Evolutionary conservation across 1,140 invertebrate species (phyloP), one percentile per base, ranked within the genome.

Genomic region (Pteromalus puparum): DNA sequence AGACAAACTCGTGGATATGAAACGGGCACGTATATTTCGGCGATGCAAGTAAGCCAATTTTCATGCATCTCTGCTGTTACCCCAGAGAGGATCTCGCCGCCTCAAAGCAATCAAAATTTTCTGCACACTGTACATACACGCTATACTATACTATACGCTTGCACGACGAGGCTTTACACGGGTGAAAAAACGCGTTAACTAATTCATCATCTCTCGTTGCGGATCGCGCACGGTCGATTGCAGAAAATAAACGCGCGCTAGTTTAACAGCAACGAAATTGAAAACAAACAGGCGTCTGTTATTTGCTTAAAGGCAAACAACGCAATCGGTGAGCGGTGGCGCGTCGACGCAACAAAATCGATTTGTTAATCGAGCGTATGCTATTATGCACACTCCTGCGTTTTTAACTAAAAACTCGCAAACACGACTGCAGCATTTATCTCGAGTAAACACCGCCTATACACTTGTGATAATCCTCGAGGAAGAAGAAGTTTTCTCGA

Each of bases 11-110:
- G n/a, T n/a, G 24, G 21, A 30, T 42, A 42, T 12, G 15, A 21
- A 61, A 6, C 42, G 74, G 10, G 38, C 38, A 42, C 38, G n/a
- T 26, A 21, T 38, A 46, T 75, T 75, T 75, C 42, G 9, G 38
- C 24, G 34, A 26, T 75, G 10, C 76, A 24, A 65, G 28, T 78
- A 61, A 78, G 61, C 76, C 76, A 24, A 61, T 78, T 78, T 61
- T 78, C 76, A 65, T 53, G 24, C 24, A 65, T 34, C 48, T 65
- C 24, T 48, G 1, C n/a, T 42, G 38, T 9, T 10, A 7, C 24
- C 42, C 42, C 21, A 9, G 53, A 61, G 53, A 61, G 53, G 53
- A n/a, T 61, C 46, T 48, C 46, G 46, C 4, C 2, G 46, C 46
- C 46, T 10, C 6, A 18, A n/a, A 61, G 18, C 53, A 61, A 61